phyloP scores from a whole-genome alignment of 2,113 vertebrate genomes.

The Microtus montanus region DNA sequence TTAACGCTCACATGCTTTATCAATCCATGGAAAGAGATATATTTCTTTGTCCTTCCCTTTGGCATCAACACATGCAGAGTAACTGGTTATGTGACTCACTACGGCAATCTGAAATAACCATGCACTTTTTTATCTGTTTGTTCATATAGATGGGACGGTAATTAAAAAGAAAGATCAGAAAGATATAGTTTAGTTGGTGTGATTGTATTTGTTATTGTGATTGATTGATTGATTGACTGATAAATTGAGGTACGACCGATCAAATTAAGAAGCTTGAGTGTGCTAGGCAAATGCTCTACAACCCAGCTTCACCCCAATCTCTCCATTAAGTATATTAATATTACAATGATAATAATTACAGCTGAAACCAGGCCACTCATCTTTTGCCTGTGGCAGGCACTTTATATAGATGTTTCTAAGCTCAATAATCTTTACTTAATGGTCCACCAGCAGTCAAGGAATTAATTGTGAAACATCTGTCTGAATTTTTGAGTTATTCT shows the following conservation, averaged over 20 bases:
- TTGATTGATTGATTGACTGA: background rate
- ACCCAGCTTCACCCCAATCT: background rate
- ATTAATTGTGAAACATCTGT: constrained; percentile 7
- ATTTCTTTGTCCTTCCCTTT: background rate
- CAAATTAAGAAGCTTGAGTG: background rate
- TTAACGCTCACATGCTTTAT: background rate
- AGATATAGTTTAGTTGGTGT: background rate
- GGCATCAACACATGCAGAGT: constrained; percentile 7
- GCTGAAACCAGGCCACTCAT: background rate
- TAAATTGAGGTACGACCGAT: background rate
- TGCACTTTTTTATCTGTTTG: background rate
- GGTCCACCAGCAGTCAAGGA: background rate
- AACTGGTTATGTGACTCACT: background rate
- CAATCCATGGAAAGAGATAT: background rate
- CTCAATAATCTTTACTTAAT: constrained; percentile 31
- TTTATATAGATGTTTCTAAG: background rate
- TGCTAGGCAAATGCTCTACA: background rate
- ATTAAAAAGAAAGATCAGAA: background rate
- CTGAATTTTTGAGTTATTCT: constrained; percentile 35
- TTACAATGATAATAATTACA: background rate
- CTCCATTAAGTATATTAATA: background rate
- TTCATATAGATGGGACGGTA: background rate
- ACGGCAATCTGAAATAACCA: constrained; percentile 8
- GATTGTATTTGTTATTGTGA: background rate
- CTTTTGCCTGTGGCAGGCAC: background rate